phyloP scores from a whole-genome alignment of 23 tunicate species.

The Trididemnum miniatum region DNA sequence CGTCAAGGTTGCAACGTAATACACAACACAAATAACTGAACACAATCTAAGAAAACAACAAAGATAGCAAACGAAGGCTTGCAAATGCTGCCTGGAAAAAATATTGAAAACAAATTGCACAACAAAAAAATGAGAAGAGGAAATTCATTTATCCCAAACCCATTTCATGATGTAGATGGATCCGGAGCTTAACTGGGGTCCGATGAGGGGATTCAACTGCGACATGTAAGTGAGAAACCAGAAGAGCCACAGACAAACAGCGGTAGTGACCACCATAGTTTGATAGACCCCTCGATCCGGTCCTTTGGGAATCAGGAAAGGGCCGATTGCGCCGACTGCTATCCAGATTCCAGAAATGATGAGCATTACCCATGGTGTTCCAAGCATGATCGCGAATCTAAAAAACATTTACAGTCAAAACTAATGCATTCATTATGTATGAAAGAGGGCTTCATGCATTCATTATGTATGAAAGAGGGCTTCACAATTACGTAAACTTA shows the following conservation, averaged over 20 bases:
- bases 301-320: slow-evolving; percentile 75
- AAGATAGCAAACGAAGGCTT: no score
- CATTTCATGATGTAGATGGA: slow-evolving; percentile 61
- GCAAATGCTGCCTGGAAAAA: no score
- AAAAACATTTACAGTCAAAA: no score
- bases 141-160: slow-evolving; percentile 85
- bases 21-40: no score
- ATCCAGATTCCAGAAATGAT: slow-evolving; percentile 76
- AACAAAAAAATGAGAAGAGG: no score
- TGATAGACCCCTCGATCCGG: slow-evolving; percentile 76
- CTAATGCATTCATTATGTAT: no score
- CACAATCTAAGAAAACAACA: no score
- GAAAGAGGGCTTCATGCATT: no score
- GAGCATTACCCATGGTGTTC: slow-evolving; percentile 44
- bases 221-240: slow-evolving; percentile 89
- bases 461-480: no score
- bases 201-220: slow-evolving; percentile 91
- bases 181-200: slow-evolving; percentile 73
- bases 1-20: no score
- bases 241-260: slow-evolving; percentile 89
- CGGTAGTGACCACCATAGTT: slow-evolving; percentile 80
- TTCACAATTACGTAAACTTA: no score
- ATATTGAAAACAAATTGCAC: no score
- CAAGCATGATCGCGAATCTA: slow-evolving; percentile 19
- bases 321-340: slow-evolving; percentile 64